Evolutionary conservation across 2,113 vertebrate genomes (phyloP).

Genomic region (Diphyllodes magnificus): DNA sequence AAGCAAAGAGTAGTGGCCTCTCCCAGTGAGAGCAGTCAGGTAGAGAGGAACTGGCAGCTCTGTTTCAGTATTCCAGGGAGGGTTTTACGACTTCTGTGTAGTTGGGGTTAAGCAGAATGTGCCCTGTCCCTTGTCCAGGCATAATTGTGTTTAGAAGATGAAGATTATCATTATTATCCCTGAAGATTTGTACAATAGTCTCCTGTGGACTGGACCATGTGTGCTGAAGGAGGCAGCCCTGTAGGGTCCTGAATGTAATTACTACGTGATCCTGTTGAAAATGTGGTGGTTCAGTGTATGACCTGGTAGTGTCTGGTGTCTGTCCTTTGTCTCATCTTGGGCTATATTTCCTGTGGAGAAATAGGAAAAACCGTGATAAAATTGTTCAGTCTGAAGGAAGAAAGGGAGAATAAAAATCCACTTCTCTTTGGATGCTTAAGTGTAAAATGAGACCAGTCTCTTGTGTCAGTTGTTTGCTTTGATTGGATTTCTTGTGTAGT

Average conservation of each 20-base stretch:
- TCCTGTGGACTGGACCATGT: neutral
- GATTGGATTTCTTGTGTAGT: neutral
- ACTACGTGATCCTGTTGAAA: neutral
- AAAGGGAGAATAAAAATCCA: neutral
- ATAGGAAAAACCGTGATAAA: neutral
- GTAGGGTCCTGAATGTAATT: neutral
- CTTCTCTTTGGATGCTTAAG: neutral
- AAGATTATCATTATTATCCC: neutral
- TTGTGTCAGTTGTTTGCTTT: neutral
- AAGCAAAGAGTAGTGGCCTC: neutral
- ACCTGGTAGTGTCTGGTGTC: neutral
- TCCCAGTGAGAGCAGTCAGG: neutral
- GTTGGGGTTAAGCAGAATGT: neutral
- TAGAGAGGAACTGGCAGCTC: neutral
- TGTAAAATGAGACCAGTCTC: neutral
- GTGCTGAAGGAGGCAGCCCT: neutral
- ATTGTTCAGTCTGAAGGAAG: neutral
- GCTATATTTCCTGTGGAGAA: neutral
- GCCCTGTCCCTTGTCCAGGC: neutral
- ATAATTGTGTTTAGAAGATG: neutral
- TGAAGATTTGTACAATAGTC: neutral
- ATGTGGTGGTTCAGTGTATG: accelerated
- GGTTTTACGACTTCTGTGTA: neutral
- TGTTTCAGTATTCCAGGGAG: neutral
- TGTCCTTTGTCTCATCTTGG: neutral